These are phyloP conservation scores for Chironomus tentans DNA, from an alignment of 2,888 invertebrate genomes.

Conservation along the genomic window DNA sequence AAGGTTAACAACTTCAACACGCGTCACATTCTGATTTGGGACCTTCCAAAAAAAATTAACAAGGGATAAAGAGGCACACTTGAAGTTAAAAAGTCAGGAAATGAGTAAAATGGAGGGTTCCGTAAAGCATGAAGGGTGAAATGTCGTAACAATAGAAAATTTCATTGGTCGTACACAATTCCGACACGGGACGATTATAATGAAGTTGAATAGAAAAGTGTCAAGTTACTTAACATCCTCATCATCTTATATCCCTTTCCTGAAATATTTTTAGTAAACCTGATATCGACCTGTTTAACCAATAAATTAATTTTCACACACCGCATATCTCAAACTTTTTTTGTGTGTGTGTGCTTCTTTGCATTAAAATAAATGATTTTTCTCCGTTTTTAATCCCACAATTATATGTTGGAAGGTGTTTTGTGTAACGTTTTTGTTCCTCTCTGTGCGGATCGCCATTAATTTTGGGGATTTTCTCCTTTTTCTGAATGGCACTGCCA, in stretches of 20 bases:
- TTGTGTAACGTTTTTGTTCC: neutral
- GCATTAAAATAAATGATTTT: neutral
- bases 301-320: slow-evolving; percentile 13
- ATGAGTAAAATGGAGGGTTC: neutral
- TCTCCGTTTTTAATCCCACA: slow-evolving; percentile 5
- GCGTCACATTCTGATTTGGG: slow-evolving; percentile 11
- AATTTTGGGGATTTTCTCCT: slow-evolving; percentile 6
- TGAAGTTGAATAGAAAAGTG: neutral
- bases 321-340: neutral
- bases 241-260: neutral
- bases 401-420: slow-evolving; percentile 17
- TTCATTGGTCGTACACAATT: neutral
- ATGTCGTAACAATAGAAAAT: too few species aligned
- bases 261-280: too few species aligned
- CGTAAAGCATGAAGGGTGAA: too few species aligned
- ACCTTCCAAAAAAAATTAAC: neutral
- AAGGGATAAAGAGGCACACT: neutral
- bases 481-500: neutral
- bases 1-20: neutral
- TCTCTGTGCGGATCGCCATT: neutral
- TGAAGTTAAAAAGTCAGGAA: neutral
- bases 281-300: neutral
- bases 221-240: slow-evolving; percentile 1
- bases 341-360: too few species aligned
- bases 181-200: neutral